Evolutionary conservation across 64 coral and sea anemone genomes (phyloP), one percentile per base, ranked within the genome.

Genomic region (Acropora tenuis): DNA sequence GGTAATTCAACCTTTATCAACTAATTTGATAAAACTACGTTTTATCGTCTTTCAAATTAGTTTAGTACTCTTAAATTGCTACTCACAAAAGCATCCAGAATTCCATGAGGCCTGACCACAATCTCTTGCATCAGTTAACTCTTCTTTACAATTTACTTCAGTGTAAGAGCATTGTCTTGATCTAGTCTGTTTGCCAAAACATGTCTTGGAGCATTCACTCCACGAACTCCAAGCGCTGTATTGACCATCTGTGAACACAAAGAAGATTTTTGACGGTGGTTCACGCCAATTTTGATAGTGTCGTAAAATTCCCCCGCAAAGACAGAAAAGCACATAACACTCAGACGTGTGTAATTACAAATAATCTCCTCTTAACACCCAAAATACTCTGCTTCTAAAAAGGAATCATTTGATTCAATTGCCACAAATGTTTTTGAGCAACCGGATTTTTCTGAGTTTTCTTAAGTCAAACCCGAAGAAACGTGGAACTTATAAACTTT

Each of bases 131-230:
- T 91, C 47, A 2, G 16, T 5, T 8, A 74, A 42, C 1, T 9
- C 9, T 18, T 68, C 59, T 3, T 74, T 69, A 61, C 89, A 91
- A 6, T 45, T 16, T 60, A 16, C 68, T 61, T 41, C 55, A 3
- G 44, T 2, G 17, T 30, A 8, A 55, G 43, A 4, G 57, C 89
- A 91, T 17, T 48, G 12, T 1, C 89, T 66, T 0, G 69, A 83
- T 47, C 89, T 53, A 5, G 13, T 73, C 41, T 91, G 89, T 73
- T 74, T 73, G n/a, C 89, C 89, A 47, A 83, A 13, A 76, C 89
- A 91, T 4, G 6, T 47, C 7, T 72, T 50, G 16, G 89, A 84
- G 19, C 89, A 91, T 10, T 41, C 40, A 41, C 79, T 42, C 89
- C 89, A 91, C 40, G 40, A 0, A 20, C 79, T 19, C 89, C 89